Base-by-base conservation (phyloP, 2,888 invertebrate genomes). In the Melitaea athalia region DNA sequence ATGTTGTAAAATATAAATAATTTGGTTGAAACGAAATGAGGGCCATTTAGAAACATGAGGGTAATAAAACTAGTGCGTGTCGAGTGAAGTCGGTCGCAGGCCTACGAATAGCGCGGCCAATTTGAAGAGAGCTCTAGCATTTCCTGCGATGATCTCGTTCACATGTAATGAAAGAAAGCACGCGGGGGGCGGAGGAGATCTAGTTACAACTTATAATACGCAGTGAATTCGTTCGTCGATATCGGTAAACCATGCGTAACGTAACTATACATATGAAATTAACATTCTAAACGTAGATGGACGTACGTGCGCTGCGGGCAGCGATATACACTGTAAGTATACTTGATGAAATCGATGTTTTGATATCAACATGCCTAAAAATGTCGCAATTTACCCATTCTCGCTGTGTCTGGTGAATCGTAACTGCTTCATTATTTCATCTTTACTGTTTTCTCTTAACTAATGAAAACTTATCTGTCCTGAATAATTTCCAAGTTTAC, bases 11-110 rank as follows among this genome's bases (percentile, higher is more conserved):
- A 90, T 91, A 92, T 91, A 92, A 92, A 92, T 92, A 92, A 92
- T 92, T 91, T 89, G 87, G 87, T 89, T 86, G 83, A 81, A 88
- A 85, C 87, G 84, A 88, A 92, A 92, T 92, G 92, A 91, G 92
- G 92, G 91, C 87, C 86, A 91, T 92, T 92, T 92, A 88, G 87
- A 92, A 92, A 89, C 92, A 92, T 92, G 91, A 89, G 92, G 92
- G 92, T 90, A 91, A 92, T 92, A 91, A 91, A 92, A 91, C 88
- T 91, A 91, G 91, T 91, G 89, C 90, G 91, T 90, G 90, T 87
- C 86, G 83, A 86, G 86, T 87, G 84, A 89, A 91, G 81, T 85
- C 88, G 89, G 89, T 88, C 88, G 87, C 85, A 84, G 83, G 85
- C 84, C 81, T 87, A 83, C 79, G 81, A 77, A 80, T 78, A 73